Conservation (phyloP, 2,113 vertebrate genomes). For the Mystacornis crossleyi region DNA sequence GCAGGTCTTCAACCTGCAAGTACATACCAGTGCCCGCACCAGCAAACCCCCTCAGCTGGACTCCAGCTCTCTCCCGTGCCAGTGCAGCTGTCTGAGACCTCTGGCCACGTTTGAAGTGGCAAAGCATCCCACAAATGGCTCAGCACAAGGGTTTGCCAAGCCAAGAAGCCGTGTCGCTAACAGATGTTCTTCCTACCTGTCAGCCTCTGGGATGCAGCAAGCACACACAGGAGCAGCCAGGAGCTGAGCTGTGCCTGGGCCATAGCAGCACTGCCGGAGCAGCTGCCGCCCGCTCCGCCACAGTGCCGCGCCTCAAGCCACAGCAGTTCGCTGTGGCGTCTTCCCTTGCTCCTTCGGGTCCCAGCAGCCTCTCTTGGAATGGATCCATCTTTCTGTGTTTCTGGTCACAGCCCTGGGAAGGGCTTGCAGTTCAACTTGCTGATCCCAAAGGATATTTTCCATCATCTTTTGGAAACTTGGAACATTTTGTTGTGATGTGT, state of each 20-base stretch:
- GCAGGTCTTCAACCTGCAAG: not conserved
- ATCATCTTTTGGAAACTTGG: constrained; percentile 38
- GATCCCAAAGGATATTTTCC: constrained; percentile 40
- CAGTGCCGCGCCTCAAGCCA: fast-evolving
- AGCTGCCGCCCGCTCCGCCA: not conserved
- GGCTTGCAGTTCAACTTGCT: constrained; percentile 12
- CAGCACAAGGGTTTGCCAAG: not conserved
- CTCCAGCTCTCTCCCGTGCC: not conserved
- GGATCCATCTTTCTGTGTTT: not conserved
- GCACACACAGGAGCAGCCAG: constrained; percentile 26
- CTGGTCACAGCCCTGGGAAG: constrained; percentile 38
- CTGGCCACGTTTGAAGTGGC: fast-evolving
- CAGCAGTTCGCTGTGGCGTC: not conserved
- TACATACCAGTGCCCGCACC: not conserved
- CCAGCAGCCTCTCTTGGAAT: constrained; percentile 28
- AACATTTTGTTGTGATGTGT: constrained; percentile 29
- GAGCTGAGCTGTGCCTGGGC: not conserved
- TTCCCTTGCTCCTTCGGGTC: not conserved
- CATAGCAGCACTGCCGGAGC: not conserved
- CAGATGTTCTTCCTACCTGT: constrained; percentile 47
- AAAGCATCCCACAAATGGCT: fast-evolving
- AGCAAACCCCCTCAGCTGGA: no score
- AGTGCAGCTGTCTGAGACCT: not conserved
- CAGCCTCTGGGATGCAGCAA: constrained; percentile 1
- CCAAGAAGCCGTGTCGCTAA: not conserved